Base-by-base conservation (phyloP, 1,140 invertebrate genomes). In the Agrilus planipennis region DNA sequence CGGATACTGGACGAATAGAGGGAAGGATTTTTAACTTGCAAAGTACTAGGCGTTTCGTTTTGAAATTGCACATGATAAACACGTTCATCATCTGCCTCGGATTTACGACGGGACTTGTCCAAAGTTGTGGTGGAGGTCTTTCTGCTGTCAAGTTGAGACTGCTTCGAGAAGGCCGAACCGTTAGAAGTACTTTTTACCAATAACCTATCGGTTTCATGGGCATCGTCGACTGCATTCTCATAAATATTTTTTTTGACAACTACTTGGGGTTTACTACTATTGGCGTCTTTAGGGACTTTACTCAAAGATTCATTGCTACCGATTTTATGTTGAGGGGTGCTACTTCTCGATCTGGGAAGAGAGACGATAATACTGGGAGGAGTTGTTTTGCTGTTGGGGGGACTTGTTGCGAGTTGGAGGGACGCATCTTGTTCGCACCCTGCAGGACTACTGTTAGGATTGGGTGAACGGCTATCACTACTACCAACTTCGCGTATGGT, bases 21-120 rank as follows among this genome's bases (percentile, higher is more conserved):
- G 6, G 56, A 54, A 3, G 52, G 40, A 11, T 61, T 57, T 14
- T 47, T 49, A 15, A 55, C 53, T 30, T 61, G 54, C 14, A 60
- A 62, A 22, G 65, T 64, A 10, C 23, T 31, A 19, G 41, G 45
- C 11, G 43, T 54, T 15, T 49, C 52, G 34, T 63, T 63, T 31
- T 71, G 60, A 49, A 79, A 79, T 53, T 79, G 71, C 30, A 79
- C 76, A 39, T 71, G 75, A 34, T 65, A 63, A 4, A 62, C 62
- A 7, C 69, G 65, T 53, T 60, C 38, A 37, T 63, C 39, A 41
- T 50, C 28, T 9, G 49, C 49, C 7, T 51, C 44, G 9, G 40
- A 38, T 37, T 40, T 35, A 25, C 35, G 22, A 39, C 17, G 22
- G 17, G 9, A 32, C 12, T 34, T 42, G 17, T 19, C 16, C n/a